These are phyloP conservation scores for Vanessa cardui DNA, from an alignment of 2,888 invertebrate genomes.

Conservation along the genomic window DNA sequence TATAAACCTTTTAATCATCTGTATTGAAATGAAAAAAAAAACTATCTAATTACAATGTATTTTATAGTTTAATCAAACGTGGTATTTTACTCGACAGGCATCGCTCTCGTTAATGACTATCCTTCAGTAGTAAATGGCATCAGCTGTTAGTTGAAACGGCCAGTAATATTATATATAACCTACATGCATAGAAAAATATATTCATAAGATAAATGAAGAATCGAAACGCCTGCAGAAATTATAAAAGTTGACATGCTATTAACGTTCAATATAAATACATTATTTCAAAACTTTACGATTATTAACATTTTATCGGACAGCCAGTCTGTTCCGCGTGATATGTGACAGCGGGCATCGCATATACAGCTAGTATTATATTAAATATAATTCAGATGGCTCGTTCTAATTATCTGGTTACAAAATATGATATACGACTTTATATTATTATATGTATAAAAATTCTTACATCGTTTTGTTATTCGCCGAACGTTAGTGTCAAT, in stretches of 20 bases:
- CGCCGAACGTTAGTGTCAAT: neutral
- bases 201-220: constrained; percentile 11
- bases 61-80: too few relatives aligned
- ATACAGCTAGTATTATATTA: constrained; percentile 30
- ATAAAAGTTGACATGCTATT: constrained; percentile 35
- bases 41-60: too few relatives aligned
- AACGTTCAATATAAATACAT: constrained; percentile 30
- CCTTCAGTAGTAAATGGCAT: too few relatives aligned
- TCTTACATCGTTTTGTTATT: constrained; percentile 2
- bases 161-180: too few relatives aligned
- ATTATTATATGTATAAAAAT: neutral
- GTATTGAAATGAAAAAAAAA: too few relatives aligned
- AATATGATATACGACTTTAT: constrained; percentile 9
- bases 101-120: too few relatives aligned
- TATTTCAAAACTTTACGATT: constrained; percentile 43
- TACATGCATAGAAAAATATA: too few relatives aligned
- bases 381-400: constrained; percentile 30
- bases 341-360: constrained; percentile 28
- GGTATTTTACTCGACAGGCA: too few relatives aligned
- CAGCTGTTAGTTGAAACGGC: too few relatives aligned
- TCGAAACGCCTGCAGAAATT: constrained; percentile 33
- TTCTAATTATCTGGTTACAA: constrained; percentile 24
- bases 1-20: too few relatives aligned
- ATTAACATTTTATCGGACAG: constrained; percentile 36
- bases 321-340: constrained; percentile 36